Conservation (phyloP, 2,797 vertebrate genomes). For the Sitta carolinensis region DNA sequence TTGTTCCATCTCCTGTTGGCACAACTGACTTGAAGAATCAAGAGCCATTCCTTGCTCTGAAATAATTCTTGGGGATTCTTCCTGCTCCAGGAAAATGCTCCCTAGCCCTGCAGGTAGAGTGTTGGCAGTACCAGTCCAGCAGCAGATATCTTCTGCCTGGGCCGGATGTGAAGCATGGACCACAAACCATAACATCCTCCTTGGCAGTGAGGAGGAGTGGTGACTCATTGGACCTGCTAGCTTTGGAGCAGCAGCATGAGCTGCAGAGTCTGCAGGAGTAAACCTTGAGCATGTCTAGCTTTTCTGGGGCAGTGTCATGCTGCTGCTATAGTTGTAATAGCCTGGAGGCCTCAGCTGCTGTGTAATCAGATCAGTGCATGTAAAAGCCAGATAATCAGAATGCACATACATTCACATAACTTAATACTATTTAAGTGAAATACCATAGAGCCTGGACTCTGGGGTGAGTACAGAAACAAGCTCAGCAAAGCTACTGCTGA, state of each 20-base stretch:
- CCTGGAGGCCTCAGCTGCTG: neutral
- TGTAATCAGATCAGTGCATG: neutral
- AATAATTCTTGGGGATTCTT: neutral
- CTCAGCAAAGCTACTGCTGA: neutral
- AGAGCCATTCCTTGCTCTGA: constrained; percentile 11
- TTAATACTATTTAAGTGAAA: neutral
- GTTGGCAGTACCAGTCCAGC: neutral
- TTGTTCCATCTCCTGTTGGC: neutral
- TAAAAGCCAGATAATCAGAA: neutral
- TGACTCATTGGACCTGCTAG: neutral
- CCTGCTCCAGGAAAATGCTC: neutral
- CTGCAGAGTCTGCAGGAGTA: neutral
- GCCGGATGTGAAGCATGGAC: neutral
- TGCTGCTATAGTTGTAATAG: neutral
- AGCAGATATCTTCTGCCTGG: neutral
- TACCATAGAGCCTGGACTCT: neutral
- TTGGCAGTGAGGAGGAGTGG: neutral
- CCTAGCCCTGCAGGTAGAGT: neutral
- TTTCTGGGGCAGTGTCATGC: accelerated
- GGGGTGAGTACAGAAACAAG: neutral
- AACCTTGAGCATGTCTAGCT: neutral
- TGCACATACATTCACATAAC: neutral
- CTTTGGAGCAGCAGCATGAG: neutral
- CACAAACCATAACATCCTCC: constrained; percentile 33
- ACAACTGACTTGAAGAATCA: neutral